Conservation (phyloP, 1,140 invertebrate species). For the Drosophila miranda region DNA sequence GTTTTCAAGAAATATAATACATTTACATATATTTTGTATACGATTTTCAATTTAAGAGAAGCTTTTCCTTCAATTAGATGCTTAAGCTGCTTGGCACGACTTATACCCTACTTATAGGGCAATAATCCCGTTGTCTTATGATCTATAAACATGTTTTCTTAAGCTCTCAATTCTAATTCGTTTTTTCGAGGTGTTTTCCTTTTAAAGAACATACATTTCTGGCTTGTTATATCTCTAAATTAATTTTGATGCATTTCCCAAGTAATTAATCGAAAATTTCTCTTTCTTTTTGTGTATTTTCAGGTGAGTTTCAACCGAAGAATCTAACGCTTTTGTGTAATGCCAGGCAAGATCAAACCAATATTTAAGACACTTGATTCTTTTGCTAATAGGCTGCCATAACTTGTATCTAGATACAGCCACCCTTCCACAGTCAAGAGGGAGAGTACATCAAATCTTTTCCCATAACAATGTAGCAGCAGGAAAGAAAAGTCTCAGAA, state of each 20-base stretch:
- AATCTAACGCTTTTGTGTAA: not conserved
- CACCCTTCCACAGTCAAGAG: conserved; percentile 32
- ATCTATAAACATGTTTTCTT: not conserved
- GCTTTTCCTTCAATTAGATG: not conserved
- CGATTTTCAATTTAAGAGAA: not conserved
- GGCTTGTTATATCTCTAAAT: too few species aligned
- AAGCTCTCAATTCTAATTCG: too few species aligned
- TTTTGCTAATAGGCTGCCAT: conserved; percentile 28
- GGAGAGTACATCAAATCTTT: conserved; percentile 33
- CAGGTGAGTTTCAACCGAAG: conserved; percentile 55
- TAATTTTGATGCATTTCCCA: not conserved
- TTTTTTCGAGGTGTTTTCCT: too few species aligned
- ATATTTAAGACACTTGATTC: conserved; percentile 33
- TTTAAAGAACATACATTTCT: too few species aligned
- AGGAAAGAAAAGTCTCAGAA: conserved; percentile 9
- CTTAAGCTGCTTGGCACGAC: conserved; percentile 1
- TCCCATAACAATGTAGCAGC: conserved; percentile 25
- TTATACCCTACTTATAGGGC: conserved; percentile 4
- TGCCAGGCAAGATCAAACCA: conserved; percentile 31
- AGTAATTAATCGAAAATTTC: conserved; percentile 6
- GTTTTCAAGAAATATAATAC: not conserved
- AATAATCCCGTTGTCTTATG: not conserved
- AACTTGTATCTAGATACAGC: conserved; percentile 22
- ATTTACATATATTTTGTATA: not conserved
- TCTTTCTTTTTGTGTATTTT: conserved; percentile 20